phyloP scores from a whole-genome alignment of 2,888 invertebrate species.

The Mimachlamys varia region DNA sequence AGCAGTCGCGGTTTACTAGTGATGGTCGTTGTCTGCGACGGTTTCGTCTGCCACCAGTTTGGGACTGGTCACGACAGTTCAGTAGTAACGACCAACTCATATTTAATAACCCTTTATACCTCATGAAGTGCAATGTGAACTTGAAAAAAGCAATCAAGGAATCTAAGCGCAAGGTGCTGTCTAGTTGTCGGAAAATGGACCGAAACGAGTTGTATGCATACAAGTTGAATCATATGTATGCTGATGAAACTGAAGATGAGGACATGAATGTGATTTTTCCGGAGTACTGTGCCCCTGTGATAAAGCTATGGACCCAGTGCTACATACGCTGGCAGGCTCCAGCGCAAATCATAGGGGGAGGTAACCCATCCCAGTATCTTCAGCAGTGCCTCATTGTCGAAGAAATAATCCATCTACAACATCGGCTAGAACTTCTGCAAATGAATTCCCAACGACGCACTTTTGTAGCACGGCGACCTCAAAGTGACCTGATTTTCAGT shows the following conservation, averaged over 20 bases:
- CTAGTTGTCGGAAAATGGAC: slow-evolving; percentile 47
- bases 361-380: slow-evolving; percentile 81
- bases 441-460: slow-evolving; percentile 45
- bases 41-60: slow-evolving; percentile 83
- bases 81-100: slow-evolving; percentile 90
- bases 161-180: neutral
- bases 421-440: slow-evolving; percentile 64
- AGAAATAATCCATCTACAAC: slow-evolving; percentile 79
- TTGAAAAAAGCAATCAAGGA: slow-evolving; percentile 52
- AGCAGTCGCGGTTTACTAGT: slow-evolving; percentile 86
- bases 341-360: slow-evolving; percentile 89
- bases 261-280: slow-evolving; percentile 51
- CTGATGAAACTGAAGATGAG: slow-evolving; percentile 8
- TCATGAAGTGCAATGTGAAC: slow-evolving; percentile 61
- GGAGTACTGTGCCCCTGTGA: slow-evolving; percentile 55
- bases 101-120: slow-evolving; percentile 92
- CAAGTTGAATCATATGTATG: slow-evolving; percentile 44
- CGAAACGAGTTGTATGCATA: slow-evolving; percentile 50
- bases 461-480: slow-evolving; percentile 56
- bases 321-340: slow-evolving; percentile 94
- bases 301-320: slow-evolving; percentile 92
- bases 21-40: slow-evolving; percentile 62
- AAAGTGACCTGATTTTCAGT: slow-evolving; percentile 73
- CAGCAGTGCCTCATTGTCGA: slow-evolving; percentile 80
- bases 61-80: slow-evolving; percentile 96